phyloP scores from a whole-genome alignment of 2,888 invertebrate species.

The Eurois occulta region DNA sequence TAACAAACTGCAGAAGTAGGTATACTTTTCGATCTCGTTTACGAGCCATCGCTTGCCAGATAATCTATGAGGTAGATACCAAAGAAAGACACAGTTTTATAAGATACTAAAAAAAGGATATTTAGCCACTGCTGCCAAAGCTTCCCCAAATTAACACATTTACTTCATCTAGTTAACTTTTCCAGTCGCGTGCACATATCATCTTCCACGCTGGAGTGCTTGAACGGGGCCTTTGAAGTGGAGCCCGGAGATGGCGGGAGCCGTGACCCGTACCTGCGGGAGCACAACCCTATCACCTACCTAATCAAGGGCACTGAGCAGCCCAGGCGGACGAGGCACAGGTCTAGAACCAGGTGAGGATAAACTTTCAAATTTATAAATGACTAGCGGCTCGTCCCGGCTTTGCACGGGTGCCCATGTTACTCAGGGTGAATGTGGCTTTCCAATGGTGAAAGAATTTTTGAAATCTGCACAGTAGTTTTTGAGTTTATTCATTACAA shows the following conservation, averaged over 20 bases:
- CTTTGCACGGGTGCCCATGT: no score
- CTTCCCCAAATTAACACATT: neutral
- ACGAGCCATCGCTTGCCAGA: neutral
- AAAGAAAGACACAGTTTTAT: neutral
- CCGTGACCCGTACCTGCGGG: conserved; percentile 95
- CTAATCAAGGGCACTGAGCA: conserved; percentile 96
- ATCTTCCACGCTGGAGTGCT: conserved; percentile 95
- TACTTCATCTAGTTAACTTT: neutral
- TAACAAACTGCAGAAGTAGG: neutral
- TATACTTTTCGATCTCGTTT: neutral
- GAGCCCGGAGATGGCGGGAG: conserved; percentile 97
- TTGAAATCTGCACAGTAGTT: no score
- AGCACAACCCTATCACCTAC: conserved; percentile 96
- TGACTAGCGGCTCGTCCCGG: no score
- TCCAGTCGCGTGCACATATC: conserved; percentile 98
- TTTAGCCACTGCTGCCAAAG: neutral
- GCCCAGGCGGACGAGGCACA: conserved; percentile 90
- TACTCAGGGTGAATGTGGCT: no score
- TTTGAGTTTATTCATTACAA: no score
- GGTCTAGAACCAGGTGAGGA: conserved; percentile 76
- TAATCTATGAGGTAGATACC: neutral
- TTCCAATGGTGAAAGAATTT: no score
- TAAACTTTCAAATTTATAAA: no score
- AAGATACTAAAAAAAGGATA: neutral
- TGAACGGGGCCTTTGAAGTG: conserved; percentile 97